Evolutionary conservation across 2,797 vertebrate species (phyloP).

Genomic region (Phoebastria nigripes): DNA sequence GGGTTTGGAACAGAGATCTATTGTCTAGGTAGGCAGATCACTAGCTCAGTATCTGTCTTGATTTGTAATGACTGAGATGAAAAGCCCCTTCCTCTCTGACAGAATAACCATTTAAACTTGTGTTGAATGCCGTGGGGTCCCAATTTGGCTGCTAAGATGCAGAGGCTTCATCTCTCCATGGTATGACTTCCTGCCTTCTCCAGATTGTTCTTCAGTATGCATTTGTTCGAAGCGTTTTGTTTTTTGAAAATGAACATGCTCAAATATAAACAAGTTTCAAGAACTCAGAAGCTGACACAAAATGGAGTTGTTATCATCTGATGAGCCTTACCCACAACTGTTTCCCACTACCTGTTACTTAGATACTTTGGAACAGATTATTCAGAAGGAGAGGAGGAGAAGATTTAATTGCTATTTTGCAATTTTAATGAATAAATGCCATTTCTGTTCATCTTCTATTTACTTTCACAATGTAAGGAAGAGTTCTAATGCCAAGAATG

Average conservation of each 20-base stretch:
- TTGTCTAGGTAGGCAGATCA: background rate
- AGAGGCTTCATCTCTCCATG: background rate
- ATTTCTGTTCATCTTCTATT: constrained; percentile 51
- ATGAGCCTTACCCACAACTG: background rate
- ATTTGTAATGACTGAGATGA: background rate
- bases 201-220: background rate
- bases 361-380: background rate
- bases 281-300: background rate
- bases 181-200: background rate
- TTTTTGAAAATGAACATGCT: background rate
- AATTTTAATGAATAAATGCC: constrained; percentile 55
- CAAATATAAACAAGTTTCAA: background rate
- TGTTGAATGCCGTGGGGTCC: accelerated
- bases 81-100: background rate
- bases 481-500: constrained; percentile 43
- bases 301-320: background rate
- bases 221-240: background rate
- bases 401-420: constrained; percentile 46
- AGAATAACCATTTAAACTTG: background rate
- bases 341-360: background rate
- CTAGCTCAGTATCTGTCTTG: background rate
- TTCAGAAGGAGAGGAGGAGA: background rate
- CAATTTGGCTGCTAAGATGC: background rate
- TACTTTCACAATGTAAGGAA: constrained; percentile 39
- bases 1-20: background rate